Conservation (phyloP, 2,797 vertebrate species). For the Leptoclinus maculatus region DNA sequence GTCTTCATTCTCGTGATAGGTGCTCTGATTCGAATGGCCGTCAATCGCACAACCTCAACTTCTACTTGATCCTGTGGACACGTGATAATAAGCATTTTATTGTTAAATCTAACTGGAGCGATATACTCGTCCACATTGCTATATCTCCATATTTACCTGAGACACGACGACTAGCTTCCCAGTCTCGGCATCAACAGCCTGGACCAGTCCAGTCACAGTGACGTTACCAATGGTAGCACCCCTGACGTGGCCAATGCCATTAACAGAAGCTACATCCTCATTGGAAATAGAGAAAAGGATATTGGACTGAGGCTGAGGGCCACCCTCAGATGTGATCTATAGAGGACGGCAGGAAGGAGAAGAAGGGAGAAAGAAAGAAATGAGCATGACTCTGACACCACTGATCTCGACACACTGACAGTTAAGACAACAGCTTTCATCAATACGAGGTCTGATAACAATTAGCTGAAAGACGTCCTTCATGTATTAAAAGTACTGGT, state of each 20-base stretch:
- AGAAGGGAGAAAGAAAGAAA: not conserved
- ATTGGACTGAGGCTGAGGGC: slow-evolving; percentile 96
- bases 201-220: slow-evolving; percentile 91
- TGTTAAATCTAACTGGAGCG: not conserved
- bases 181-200: slow-evolving; percentile 91
- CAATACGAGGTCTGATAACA: slow-evolving; percentile 13
- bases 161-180: slow-evolving; percentile 92
- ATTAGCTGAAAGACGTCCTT: slow-evolving; percentile 33
- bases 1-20: slow-evolving; percentile 95
- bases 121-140: not conserved
- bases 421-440: slow-evolving; percentile 31
- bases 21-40: slow-evolving; percentile 89
- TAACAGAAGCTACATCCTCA: slow-evolving; percentile 85
- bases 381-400: slow-evolving; percentile 15
- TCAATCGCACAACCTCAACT: slow-evolving; percentile 92
- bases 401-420: slow-evolving; percentile 9
- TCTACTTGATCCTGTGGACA: slow-evolving; percentile 90
- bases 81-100: slow-evolving; percentile 46
- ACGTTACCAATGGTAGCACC: slow-evolving; percentile 87
- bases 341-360: slow-evolving; percentile 33
- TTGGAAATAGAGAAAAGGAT: slow-evolving; percentile 91
- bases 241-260: slow-evolving; percentile 86
- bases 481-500: slow-evolving; percentile 21
- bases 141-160: slow-evolving; percentile 71
- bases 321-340: slow-evolving; percentile 96